Conservation (phyloP, 2,888 invertebrate species). For the Graphium colonna region DNA sequence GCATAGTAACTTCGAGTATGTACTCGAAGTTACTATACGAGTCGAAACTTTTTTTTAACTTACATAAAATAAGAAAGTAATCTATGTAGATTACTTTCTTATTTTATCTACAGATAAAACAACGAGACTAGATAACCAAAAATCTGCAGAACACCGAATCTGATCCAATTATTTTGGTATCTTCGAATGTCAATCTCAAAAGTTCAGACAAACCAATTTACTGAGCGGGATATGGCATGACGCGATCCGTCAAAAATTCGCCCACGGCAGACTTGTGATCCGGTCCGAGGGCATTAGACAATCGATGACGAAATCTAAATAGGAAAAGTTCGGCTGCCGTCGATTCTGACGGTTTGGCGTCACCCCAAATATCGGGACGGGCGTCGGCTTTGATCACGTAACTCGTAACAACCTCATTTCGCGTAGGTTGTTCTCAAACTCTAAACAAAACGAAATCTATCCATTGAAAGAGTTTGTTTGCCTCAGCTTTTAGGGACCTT, state of each 20-base stretch:
- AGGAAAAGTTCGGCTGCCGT: constrained; percentile 17
- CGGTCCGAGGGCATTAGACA: constrained; percentile 12
- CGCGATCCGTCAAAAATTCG: constrained; percentile 5
- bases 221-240: background rate
- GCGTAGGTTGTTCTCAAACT: background rate
- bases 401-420: constrained; percentile 5
- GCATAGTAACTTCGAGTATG: too few relatives aligned
- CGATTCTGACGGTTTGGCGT: constrained; percentile 23
- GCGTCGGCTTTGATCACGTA: constrained; percentile 8
- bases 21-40: too few relatives aligned
- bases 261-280: background rate
- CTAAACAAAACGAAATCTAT: background rate
- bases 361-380: constrained; percentile 21
- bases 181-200: background rate
- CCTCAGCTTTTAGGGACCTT: background rate
- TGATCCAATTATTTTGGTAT: background rate
- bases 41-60: too few relatives aligned
- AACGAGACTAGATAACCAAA: too few relatives aligned
- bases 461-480: background rate
- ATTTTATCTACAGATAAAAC: too few relatives aligned
- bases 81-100: too few relatives aligned
- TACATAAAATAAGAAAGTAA: too few relatives aligned
- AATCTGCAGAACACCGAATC: too few relatives aligned
- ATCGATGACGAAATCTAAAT: constrained; percentile 21
- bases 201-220: constrained; percentile 2